A percentile compares a stretch with the other conserved stretches of the same genome.
These are phyloP conservation scores for Nothura maculosa DNA, from an alignment of 2,797 vertebrate genomes.

Conservation along the genomic window DNA sequence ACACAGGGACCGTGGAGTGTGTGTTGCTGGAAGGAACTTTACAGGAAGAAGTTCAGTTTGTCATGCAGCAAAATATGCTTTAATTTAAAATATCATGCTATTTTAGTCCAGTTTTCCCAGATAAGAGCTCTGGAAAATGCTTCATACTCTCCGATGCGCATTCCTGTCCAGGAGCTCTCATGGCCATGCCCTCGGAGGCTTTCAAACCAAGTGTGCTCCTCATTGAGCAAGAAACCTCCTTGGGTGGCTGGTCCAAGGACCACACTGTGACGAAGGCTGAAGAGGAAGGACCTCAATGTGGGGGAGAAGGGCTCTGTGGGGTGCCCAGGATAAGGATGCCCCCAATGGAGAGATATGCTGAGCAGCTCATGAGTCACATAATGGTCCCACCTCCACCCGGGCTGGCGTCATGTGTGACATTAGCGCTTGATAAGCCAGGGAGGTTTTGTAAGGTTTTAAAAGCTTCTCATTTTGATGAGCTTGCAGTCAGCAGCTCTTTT, in stretches of 20 bases:
- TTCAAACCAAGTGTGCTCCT: not conserved
- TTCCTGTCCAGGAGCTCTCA: fast-evolving
- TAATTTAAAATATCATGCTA: not conserved
- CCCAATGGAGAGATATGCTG: fast-evolving
- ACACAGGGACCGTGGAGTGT: not conserved
- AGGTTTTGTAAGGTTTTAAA: not conserved
- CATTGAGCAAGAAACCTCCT: not conserved
- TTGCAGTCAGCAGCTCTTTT: not conserved
- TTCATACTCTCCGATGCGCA: fast-evolving
- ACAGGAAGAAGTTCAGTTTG: not conserved
- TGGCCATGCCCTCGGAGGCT: fast-evolving
- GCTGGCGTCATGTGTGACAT: not conserved
- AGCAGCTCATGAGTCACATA: not conserved
- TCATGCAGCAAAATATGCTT: not conserved
- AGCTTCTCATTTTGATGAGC: not conserved
- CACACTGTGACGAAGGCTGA: fast-evolving
- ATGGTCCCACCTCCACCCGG: not conserved
- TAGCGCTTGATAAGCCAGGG: not conserved
- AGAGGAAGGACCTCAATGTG: not conserved
- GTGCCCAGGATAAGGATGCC: fast-evolving
- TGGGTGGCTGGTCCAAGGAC: not conserved
- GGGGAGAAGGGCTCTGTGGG: fast-evolving
- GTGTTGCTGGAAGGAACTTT: not conserved
- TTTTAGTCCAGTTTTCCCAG: not conserved
- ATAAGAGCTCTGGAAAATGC: not conserved